Conservation (phyloP, 2,113 vertebrate species). For the Nothocercus nigrocapillus region DNA sequence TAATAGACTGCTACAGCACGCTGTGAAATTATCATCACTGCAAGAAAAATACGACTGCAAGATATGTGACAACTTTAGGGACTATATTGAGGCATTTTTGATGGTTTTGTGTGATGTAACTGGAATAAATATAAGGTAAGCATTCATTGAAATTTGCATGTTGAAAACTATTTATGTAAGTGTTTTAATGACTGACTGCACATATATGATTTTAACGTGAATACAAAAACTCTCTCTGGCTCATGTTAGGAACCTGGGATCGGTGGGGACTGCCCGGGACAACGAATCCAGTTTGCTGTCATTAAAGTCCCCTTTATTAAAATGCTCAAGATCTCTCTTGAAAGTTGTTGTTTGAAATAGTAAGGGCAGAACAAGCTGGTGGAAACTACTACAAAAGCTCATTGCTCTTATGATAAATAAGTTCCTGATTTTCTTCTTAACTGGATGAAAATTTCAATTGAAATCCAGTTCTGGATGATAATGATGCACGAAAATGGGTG, state of each 20-base stretch:
- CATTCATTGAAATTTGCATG: not conserved
- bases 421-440: not conserved
- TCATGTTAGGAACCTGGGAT: not conserved
- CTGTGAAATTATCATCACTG: not conserved
- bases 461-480: not conserved
- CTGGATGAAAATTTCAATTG: not conserved
- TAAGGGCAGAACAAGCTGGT: not conserved
- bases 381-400: not conserved
- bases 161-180: constrained; percentile 40
- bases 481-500: not conserved
- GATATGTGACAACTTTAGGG: constrained; percentile 12
- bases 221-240: not conserved
- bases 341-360: not conserved
- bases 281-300: not conserved
- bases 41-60: constrained; percentile 17
- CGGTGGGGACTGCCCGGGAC: not conserved
- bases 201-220: not conserved
- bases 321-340: not conserved
- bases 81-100: constrained; percentile 30
- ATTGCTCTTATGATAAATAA: not conserved
- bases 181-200: constrained; percentile 1
- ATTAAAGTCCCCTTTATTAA: not conserved
- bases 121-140: constrained; percentile 54
- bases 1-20: constrained; percentile 35
- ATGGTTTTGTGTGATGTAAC: constrained; percentile 53